These are phyloP conservation scores for Eupeodes latifasciatus DNA, from an alignment of 2,888 invertebrate genomes.

Conservation along the genomic window DNA sequence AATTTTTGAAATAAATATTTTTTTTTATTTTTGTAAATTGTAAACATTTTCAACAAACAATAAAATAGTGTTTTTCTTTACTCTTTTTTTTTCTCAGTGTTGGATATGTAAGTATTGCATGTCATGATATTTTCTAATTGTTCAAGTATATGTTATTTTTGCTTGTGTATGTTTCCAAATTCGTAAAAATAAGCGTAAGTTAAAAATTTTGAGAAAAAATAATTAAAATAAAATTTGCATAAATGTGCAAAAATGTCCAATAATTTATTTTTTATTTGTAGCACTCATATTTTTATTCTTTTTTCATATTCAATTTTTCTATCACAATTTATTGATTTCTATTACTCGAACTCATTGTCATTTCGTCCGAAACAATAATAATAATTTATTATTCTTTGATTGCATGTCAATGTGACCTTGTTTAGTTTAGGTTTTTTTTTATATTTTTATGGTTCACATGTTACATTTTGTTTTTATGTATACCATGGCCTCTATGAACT, in stretches of 20 bases:
- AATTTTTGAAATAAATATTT: slow-evolving; percentile 6
- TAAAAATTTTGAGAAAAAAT: slow-evolving; percentile 1
- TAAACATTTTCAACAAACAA: slow-evolving; percentile 31
- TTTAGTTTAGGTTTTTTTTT: not conserved
- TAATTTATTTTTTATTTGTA: not conserved
- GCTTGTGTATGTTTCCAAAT: not conserved
- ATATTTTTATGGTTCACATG: slow-evolving; percentile 1
- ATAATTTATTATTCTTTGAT: slow-evolving; percentile 31
- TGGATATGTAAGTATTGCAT: slow-evolving; percentile 41
- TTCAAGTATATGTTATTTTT: not conserved
- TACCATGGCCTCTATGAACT: slow-evolving; percentile 45
- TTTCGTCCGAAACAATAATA: not conserved
- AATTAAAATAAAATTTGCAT: not conserved
- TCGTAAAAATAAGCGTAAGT: slow-evolving; percentile 10
- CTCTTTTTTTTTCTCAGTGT: not conserved
- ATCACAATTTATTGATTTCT: slow-evolving; percentile 64
- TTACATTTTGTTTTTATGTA: slow-evolving; percentile 33
- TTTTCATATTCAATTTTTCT: not conserved
- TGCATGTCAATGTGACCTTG: slow-evolving; percentile 51
- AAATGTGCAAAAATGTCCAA: slow-evolving; percentile 10
- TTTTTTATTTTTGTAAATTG: slow-evolving; percentile 18
- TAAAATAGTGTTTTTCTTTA: not conserved
- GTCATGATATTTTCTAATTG: slow-evolving; percentile 30
- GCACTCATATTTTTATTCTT: not conserved
- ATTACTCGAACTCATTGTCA: not conserved